Evolutionary conservation across 2,888 invertebrate species (phyloP).

Genomic region (Synergus itoensis): DNA sequence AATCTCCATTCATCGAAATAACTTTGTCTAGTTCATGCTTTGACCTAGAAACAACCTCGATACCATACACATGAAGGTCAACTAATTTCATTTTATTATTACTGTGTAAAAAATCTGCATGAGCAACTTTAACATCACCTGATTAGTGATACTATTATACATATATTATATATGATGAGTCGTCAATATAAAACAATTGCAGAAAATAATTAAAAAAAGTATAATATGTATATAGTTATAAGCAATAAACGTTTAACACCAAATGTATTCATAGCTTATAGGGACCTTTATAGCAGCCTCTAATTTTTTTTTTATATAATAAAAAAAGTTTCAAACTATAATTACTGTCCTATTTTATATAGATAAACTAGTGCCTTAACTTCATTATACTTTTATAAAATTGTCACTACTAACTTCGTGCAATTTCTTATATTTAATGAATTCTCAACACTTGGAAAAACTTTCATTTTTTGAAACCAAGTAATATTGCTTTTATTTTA

Average conservation of each 20-base stretch:
- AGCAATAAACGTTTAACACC: no score
- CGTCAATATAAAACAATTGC: background rate
- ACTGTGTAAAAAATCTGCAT: conserved; percentile 11
- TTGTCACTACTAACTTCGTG: conserved; percentile 14
- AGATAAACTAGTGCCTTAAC: background rate
- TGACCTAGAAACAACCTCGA: conserved; percentile 50
- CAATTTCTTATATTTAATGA: background rate
- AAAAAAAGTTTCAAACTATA: background rate
- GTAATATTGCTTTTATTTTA: conserved; percentile 65
- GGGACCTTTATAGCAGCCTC: no score
- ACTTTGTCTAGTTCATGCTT: conserved; percentile 36
- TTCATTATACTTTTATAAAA: background rate
- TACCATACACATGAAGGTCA: conserved; percentile 64
- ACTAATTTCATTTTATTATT: conserved; percentile 49
- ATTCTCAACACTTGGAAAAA: background rate
- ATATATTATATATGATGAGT: background rate
- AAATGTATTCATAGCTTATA: no score
- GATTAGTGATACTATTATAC: background rate
- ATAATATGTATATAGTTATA: no score
- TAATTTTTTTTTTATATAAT: no score
- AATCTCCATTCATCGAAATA: conserved; percentile 42
- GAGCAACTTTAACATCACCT: background rate
- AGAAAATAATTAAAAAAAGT: no score
- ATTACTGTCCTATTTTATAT: background rate
- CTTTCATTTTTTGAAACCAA: background rate